Percentiles rank a stretch among this genome's conserved stretches.
Evolutionary conservation across 2,113 vertebrate genomes (phyloP).

Genomic region (Rhegmatorhina hoffmannsi): DNA sequence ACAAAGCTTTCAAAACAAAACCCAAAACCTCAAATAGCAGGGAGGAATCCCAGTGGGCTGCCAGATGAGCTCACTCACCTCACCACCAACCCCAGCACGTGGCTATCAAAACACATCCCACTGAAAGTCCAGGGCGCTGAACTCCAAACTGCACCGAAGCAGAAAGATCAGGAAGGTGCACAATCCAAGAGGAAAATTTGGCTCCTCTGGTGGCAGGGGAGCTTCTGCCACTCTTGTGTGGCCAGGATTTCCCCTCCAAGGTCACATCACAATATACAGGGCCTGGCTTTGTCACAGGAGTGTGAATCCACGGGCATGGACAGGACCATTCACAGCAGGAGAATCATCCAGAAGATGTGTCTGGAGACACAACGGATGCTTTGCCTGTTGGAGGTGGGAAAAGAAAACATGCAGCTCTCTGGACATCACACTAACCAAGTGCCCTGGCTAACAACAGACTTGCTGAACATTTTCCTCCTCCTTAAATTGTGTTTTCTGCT

Average conservation of each 20-base stretch:
- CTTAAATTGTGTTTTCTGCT: not conserved
- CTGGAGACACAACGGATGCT: not conserved
- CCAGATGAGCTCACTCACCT: not conserved
- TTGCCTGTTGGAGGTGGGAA: not conserved
- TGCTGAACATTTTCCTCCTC: not conserved
- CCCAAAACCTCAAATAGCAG: not conserved
- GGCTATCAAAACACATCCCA: not conserved
- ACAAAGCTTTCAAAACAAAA: not conserved
- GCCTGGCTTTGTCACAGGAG: not conserved
- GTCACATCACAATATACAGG: not conserved
- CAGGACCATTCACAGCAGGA: not conserved
- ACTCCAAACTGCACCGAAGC: not conserved
- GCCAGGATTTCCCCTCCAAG: not conserved
- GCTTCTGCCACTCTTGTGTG: not conserved
- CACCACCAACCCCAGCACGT: not conserved
- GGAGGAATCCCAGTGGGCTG: not conserved
- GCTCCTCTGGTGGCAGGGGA: not conserved
- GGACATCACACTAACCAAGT: not conserved
- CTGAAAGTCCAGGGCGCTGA: not conserved
- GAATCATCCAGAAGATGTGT: not conserved
- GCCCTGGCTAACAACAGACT: not conserved
- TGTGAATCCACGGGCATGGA: not conserved
- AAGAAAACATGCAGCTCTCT: not conserved
- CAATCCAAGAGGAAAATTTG: not conserved
- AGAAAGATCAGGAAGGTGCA: not conserved